Percentiles rank a stretch among this genome's conserved stretches.
Evolutionary conservation across 2,797 vertebrate genomes (phyloP).

Genomic region (Hozukius guyotensis): DNA sequence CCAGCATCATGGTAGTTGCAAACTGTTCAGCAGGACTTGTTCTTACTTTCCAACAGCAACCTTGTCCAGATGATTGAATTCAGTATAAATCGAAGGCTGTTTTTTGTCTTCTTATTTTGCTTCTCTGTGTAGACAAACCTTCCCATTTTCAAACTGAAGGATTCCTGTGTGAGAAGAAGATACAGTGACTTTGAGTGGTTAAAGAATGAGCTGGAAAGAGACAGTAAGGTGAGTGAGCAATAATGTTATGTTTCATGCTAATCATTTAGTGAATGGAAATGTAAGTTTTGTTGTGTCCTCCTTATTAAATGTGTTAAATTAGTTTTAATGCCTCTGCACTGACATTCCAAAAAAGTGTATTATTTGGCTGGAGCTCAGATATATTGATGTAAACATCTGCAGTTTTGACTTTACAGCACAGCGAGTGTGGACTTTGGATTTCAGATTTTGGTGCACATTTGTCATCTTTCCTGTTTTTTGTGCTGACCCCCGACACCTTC

Average conservation of each 20-base stretch:
- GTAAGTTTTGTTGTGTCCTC: not conserved
- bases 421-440: not conserved
- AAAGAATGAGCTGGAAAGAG: slow-evolving; percentile 98
- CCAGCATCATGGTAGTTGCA: not conserved
- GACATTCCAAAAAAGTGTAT: not conserved
- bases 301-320: not conserved
- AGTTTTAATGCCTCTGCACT: not conserved
- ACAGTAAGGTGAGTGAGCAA: slow-evolving; percentile 92
- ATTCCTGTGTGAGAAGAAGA: slow-evolving; percentile 94
- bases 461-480: not conserved
- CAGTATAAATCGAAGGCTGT: not conserved
- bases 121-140: slow-evolving; percentile 89
- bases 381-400: not conserved
- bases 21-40: no score
- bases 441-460: not conserved
- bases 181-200: slow-evolving; percentile 99
- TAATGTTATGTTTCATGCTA: not conserved
- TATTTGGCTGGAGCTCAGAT: not conserved
- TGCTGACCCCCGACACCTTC: slow-evolving; percentile 15
- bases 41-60: no score
- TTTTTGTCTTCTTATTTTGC: slow-evolving; percentile 4
- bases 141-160: slow-evolving; percentile 98
- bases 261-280: not conserved
- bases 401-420: not conserved
- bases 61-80: not conserved